Evolutionary conservation across 1,140 invertebrate species (phyloP), one percentile per base, ranked within the genome.

Genomic region (Penaeus indicus): DNA sequence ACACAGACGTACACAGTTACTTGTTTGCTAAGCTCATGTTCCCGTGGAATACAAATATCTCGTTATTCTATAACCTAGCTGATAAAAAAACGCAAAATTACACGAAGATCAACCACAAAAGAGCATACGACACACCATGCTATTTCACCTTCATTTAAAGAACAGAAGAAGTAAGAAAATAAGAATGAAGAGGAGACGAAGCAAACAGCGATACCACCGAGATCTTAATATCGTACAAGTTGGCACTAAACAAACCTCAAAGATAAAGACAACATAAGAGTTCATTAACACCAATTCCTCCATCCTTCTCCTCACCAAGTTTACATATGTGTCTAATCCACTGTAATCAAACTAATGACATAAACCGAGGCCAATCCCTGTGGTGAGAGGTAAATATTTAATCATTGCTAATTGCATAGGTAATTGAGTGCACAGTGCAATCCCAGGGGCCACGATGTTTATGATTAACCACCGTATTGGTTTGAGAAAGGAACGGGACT

Each of bases 341-440:
- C 67, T 62, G 86, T 83, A 88, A 88, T 88, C 86, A 88, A 88
- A 83, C 64, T 88, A 88, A 88, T 88, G 86, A 82, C 67, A 88
- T 81, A 88, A 67, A 88, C 69, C 67, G 11, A 16, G 54, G 77
- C 60, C 79, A 47, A 81, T 87, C 79, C 62, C 85, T 22, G 63
- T 67, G 85, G 85, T 81, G 79, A 62, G 62, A 87, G 42, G 85
- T 87, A 87, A 87, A 87, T 87, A 87, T 87, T 87, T 87, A 87
- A 87, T 87, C 85, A 87, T 72, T 72, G 78, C 79, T 87, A 87
- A 87, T 87, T 87, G 85, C 85, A 87, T 87, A 87, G 85, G 85
- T 87, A 87, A 87, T 82, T 82, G 78, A 75, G 85, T 87, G 78
- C 79, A 83, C 64, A 32, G 80, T n/a, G 80, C 54, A 82, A 77